Conservation (phyloP, 2,113 vertebrate species). For the Ailuropoda melanoleuca region DNA sequence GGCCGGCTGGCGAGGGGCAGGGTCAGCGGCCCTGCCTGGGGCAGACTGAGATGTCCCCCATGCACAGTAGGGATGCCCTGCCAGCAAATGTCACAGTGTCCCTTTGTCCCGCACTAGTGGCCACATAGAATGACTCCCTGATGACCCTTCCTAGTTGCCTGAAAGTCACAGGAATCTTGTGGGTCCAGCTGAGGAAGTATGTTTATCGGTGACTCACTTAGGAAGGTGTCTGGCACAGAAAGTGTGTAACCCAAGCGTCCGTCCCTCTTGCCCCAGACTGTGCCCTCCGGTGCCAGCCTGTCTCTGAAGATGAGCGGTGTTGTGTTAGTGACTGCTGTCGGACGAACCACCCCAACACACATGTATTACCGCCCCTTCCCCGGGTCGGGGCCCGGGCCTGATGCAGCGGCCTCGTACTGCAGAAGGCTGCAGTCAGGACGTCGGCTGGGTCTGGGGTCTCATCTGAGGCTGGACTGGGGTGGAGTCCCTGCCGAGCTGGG, state of each 20-base stretch:
- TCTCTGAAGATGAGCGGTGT: background rate
- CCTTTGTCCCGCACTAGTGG: background rate
- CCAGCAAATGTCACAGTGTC: rapidly evolving
- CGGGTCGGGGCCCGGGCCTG: rapidly evolving
- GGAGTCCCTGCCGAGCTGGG: background rate
- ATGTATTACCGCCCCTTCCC: rapidly evolving
- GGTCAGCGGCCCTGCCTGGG: rapidly evolving
- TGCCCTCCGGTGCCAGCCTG: rapidly evolving
- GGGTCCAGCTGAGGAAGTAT: no score
- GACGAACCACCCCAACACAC: background rate
- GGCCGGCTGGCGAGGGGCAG: rapidly evolving
- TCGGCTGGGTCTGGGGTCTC: background rate
- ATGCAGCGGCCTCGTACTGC: rapidly evolving
- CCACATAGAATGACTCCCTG: background rate
- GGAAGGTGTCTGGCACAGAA: rapidly evolving
- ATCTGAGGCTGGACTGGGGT: background rate
- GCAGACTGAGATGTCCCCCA: rapidly evolving
- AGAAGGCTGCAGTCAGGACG: rapidly evolving
- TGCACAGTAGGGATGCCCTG: rapidly evolving
- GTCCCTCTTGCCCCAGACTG: rapidly evolving
- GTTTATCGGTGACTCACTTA: no score
- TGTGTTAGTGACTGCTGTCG: background rate
- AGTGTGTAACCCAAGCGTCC: rapidly evolving
- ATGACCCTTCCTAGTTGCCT: background rate
- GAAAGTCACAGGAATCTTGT: rapidly evolving